These are phyloP conservation scores for Mylabris sibirica DNA, from an alignment of 2,888 invertebrate species.

Conservation along the genomic window DNA sequence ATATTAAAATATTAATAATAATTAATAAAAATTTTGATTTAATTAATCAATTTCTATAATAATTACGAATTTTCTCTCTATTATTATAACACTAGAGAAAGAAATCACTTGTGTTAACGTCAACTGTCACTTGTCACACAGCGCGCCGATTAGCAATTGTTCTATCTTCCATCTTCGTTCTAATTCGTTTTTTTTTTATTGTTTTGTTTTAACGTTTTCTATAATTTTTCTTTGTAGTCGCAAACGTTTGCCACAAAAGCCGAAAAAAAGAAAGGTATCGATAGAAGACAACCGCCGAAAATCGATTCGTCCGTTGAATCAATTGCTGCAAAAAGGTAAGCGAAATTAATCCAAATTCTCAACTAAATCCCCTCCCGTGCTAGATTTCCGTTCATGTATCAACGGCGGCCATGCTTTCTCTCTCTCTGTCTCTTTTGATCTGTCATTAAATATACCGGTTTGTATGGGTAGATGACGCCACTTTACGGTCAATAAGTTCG, in stretches of 20 bases:
- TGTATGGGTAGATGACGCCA: slow-evolving; percentile 52
- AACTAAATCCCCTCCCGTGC: no score
- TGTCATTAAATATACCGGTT: slow-evolving; percentile 41
- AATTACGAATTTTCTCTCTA: no score
- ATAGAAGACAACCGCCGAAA: slow-evolving; percentile 59
- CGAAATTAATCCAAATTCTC: slow-evolving; percentile 43
- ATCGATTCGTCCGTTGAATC: slow-evolving; percentile 69
- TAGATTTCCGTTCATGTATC: slow-evolving; percentile 20
- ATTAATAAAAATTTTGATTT: background rate
- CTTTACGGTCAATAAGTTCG: slow-evolving; percentile 58
- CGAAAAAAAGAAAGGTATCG: slow-evolving; percentile 59
- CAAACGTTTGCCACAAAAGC: slow-evolving; percentile 57
- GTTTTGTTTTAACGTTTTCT: slow-evolving; percentile 25
- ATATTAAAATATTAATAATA: slow-evolving; percentile 48
- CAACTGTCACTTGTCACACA: slow-evolving; percentile 14
- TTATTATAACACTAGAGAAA: background rate
- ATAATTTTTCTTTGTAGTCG: slow-evolving; percentile 51
- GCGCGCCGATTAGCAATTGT: slow-evolving; percentile 10
- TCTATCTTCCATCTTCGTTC: background rate
- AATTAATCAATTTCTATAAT: no score
- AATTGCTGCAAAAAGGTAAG: slow-evolving; percentile 74
- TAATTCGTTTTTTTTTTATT: background rate
- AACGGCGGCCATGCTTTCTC: slow-evolving; percentile 57
- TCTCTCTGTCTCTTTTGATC: no score
- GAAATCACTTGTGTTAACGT: background rate